A percentile compares a stretch with the other conserved stretches of the same genome.
phyloP scores from a whole-genome alignment of 2,888 invertebrate species.

The Exocentrus adspersus region DNA sequence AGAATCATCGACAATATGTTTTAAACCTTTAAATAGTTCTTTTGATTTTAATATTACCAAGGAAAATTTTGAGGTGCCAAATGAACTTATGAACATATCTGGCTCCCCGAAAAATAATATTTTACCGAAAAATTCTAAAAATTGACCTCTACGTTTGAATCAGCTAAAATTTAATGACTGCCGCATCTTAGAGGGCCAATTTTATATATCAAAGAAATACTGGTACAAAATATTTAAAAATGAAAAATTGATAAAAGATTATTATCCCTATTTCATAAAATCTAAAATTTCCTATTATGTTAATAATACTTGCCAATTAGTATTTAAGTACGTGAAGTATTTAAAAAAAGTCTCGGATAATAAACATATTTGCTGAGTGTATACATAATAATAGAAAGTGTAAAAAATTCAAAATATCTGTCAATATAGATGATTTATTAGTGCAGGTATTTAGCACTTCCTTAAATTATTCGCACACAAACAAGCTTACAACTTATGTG shows the following conservation, averaged over 20 bases:
- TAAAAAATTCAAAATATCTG: slow-evolving; percentile 22
- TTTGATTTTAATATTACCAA: too few species aligned
- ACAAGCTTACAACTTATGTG: not conserved
- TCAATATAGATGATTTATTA: not conserved
- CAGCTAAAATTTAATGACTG: too few species aligned
- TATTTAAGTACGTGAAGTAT: slow-evolving; percentile 18
- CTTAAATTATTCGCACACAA: not conserved
- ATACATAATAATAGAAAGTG: slow-evolving; percentile 23
- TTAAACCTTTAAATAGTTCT: too few species aligned
- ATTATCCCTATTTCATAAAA: slow-evolving; percentile 23
- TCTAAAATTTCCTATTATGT: slow-evolving; percentile 21
- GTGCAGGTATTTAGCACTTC: slow-evolving; percentile 11
- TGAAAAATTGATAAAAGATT: slow-evolving; percentile 3
- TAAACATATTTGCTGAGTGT: slow-evolving; percentile 18
- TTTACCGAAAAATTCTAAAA: too few species aligned
- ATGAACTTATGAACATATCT: too few species aligned
- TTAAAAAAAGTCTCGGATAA: not conserved
- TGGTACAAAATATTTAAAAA: too few species aligned
- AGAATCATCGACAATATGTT: too few species aligned
- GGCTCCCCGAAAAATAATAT: too few species aligned
- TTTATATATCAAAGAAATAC: too few species aligned
- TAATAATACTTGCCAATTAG: slow-evolving; percentile 25
- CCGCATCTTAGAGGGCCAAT: too few species aligned
- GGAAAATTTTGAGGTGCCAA: too few species aligned
- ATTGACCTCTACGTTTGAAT: too few species aligned